Conservation (phyloP, 1,140 invertebrate species). For the Sarcophaga bullata region DNA sequence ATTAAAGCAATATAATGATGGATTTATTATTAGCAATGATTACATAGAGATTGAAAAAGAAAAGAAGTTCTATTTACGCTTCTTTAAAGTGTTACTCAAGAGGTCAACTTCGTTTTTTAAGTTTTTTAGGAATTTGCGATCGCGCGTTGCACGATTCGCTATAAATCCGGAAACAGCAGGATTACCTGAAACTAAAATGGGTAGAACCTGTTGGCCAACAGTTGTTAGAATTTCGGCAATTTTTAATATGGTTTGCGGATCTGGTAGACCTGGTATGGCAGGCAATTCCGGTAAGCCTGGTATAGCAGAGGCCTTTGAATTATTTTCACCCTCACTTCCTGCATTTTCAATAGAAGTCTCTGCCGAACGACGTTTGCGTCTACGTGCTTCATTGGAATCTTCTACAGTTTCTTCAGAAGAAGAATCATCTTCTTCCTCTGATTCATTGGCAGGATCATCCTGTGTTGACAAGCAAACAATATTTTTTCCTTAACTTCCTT, state of each 20-base stretch:
- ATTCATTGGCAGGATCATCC: not conserved
- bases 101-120: conserved; percentile 46
- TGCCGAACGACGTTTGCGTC: conserved; percentile 48
- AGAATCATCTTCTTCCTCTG: conserved; percentile 54
- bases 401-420: conserved; percentile 62
- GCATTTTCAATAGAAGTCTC: conserved; percentile 25
- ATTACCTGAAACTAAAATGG: conserved; percentile 56
- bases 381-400: conserved; percentile 52
- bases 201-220: conserved; percentile 58
- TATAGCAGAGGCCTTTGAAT: not conserved
- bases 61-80: not conserved
- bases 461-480: not conserved
- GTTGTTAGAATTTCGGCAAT: conserved; percentile 58
- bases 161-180: conserved; percentile 48
- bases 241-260: conserved; percentile 60
- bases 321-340: not conserved
- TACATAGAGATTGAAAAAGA: not conserved
- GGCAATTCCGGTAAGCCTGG: conserved; percentile 17
- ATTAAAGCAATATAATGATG: conserved; percentile 13
- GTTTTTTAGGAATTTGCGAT: conserved; percentile 48
- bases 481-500: not conserved
- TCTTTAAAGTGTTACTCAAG: not conserved
- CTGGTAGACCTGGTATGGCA: conserved; percentile 59
- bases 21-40: not conserved
- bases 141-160: conserved; percentile 48